Evolutionary conservation across 2,113 vertebrate species (phyloP), one percentile per base, ranked within the genome.

Genomic region (Misgurnus mizolepis): DNA sequence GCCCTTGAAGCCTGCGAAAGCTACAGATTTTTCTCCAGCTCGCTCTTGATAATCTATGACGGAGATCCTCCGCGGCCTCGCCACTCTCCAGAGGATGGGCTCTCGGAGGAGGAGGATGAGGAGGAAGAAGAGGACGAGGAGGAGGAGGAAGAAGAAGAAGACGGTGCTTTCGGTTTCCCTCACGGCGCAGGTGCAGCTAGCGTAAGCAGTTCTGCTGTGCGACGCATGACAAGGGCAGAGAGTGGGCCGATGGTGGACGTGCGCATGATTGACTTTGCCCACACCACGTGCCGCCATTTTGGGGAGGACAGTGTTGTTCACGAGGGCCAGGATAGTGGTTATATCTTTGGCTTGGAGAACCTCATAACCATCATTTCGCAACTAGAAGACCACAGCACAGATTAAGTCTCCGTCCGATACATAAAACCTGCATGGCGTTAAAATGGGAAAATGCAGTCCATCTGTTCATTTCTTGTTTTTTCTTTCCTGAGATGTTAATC

Each of bases 221-320:
- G 84, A 39, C 70, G 64, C 10, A 72, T 64, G 39, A 49, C 40
- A 15, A 76, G 79, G 64, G 82, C 91, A 4, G 14, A 92, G 15
- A 89, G 91, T 3, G 1, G 83, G 43, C 94, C 95, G n/a, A 91
- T 84, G 4, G 97, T 97, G 41, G 98, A 99, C 6, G 96, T 99
- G 86, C 96, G 97, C 70, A 98, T 99, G 97, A 99, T 99, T 69
- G 98, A 99, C 94, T 99, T 99, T 88, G 98, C 98, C 76, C 98
- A 99, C 88, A 99, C 97, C 22, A 99, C 98, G 9, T 99, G 98
- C 88, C 93, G 95, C 81, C 96, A 98, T 87, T 99, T 96, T 3
- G 95, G 95, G 17, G 98, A 99, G 85, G 98, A 99, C 89, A 97
- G 95, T 0, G 95, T 99, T 76, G 96, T 99, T 22, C 97, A 99